Conservation (phyloP, 2,113 vertebrate species). For the Ochotona princeps region DNA sequence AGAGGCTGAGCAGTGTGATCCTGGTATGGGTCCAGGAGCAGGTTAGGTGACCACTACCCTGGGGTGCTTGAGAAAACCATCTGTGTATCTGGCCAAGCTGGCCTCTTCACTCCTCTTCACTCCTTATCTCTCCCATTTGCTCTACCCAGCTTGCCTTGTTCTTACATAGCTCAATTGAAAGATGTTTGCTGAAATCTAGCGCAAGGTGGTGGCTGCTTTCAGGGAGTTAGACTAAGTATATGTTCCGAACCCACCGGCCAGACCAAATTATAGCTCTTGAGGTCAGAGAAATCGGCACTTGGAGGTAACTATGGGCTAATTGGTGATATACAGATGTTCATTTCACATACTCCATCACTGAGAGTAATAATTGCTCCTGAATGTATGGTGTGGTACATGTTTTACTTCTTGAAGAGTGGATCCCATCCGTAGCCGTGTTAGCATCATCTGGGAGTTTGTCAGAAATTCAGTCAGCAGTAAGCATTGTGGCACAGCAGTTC, state of each 20-base stretch:
- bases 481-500: no score
- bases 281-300: background rate
- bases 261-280: background rate
- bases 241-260: background rate
- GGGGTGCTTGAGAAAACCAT: background rate
- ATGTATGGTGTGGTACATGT: background rate
- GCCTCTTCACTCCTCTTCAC: background rate
- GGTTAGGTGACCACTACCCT: background rate
- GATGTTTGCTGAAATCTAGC: background rate
- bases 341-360: background rate
- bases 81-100: background rate
- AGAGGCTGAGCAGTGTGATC: background rate
- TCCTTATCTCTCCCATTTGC: background rate
- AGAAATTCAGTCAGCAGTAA: background rate
- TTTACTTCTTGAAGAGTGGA: background rate
- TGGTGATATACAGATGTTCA: background rate
- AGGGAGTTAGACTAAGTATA: background rate
- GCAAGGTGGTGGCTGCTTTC: background rate
- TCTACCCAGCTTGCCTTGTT: conserved; percentile 4
- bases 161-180: background rate
- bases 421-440: background rate
- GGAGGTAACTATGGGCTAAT: background rate
- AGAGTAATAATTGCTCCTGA: background rate
- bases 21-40: background rate
- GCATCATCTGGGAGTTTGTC: background rate